Conservation (phyloP, 2,888 invertebrate species). For the Drosophila sordidula region DNA sequence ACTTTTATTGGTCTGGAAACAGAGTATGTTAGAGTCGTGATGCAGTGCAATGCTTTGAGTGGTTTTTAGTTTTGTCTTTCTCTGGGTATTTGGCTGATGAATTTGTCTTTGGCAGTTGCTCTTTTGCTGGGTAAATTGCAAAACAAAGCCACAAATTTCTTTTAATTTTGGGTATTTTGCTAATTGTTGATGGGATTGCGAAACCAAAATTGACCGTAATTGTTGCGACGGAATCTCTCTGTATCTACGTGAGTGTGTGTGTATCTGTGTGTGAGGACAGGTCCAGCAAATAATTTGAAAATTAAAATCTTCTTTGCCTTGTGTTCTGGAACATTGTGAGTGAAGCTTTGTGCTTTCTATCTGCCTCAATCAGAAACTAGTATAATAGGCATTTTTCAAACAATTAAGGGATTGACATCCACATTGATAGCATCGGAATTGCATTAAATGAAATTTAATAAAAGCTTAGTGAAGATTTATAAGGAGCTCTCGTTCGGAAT, state of each 20-base stretch:
- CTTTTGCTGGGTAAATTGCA: slow-evolving; percentile 29
- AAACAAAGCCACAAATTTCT: slow-evolving; percentile 55
- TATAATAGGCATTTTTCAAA: slow-evolving; percentile 26
- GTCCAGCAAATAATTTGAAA: slow-evolving; percentile 4
- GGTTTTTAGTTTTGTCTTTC: slow-evolving; percentile 1
- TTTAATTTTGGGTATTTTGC: slow-evolving; percentile 50
- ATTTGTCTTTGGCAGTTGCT: slow-evolving; percentile 24
- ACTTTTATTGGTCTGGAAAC: not conserved
- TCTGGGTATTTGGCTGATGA: slow-evolving; percentile 3
- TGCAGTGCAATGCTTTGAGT: not conserved
- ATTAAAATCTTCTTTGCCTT: slow-evolving; percentile 24
- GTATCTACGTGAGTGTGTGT: not conserved
- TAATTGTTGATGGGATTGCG: slow-evolving; percentile 53
- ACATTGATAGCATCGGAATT: not conserved
- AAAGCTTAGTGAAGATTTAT: slow-evolving; percentile 25
- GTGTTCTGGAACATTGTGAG: not conserved
- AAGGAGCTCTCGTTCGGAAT: slow-evolving; percentile 15
- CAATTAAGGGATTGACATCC: slow-evolving; percentile 17
- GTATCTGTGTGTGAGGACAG: not conserved
- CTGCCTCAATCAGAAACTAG: slow-evolving; percentile 8
- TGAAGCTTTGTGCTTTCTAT: not conserved
- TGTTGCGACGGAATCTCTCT: not conserved
- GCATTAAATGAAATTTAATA: slow-evolving; percentile 15
- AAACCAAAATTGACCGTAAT: slow-evolving; percentile 9
- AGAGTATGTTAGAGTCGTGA: not conserved